These are phyloP conservation scores for Chrysolina oricalcia DNA, from an alignment of 2,888 invertebrate species.

Conservation along the genomic window DNA sequence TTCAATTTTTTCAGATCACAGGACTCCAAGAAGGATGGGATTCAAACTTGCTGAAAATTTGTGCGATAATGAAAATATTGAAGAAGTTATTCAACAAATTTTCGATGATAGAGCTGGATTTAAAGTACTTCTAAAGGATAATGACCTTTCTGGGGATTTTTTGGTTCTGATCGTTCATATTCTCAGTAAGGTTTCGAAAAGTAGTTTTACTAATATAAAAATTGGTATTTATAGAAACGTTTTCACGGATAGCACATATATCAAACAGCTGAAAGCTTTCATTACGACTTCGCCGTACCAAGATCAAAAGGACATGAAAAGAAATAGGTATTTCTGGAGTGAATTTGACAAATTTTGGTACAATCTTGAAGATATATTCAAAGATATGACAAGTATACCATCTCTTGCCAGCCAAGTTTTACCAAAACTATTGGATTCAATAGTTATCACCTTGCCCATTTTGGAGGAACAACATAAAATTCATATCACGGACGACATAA, in stretches of 20 bases:
- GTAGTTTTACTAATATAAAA: neutral
- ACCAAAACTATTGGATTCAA: slow-evolving; percentile 10
- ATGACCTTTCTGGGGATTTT: slow-evolving; percentile 18
- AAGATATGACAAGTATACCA: slow-evolving; percentile 8
- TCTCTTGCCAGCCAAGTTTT: neutral
- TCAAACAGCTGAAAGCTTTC: slow-evolving; percentile 16
- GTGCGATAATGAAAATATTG: slow-evolving; percentile 7
- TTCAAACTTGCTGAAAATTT: slow-evolving; percentile 15
- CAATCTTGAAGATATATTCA: slow-evolving; percentile 14
- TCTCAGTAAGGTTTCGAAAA: neutral
- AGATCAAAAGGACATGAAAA: slow-evolving; percentile 1
- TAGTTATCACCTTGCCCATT: neutral
- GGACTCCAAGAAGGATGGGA: neutral
- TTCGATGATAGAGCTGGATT: slow-evolving; percentile 10
- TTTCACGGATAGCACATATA: neutral
- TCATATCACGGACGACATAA: slow-evolving; percentile 15
- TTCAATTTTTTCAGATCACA: neutral
- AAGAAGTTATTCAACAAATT: slow-evolving; percentile 6
- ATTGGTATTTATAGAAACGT: slow-evolving; percentile 8
- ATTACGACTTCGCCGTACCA: neutral
- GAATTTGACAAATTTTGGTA: slow-evolving; percentile 11
- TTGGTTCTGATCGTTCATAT: slow-evolving; percentile 20
- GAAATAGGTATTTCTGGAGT: slow-evolving; percentile 10
- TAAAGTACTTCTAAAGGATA: neutral
- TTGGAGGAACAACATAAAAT: slow-evolving; percentile 5